Conservation (phyloP, 2,888 invertebrate species). For the Ochlodes sylvanus region DNA sequence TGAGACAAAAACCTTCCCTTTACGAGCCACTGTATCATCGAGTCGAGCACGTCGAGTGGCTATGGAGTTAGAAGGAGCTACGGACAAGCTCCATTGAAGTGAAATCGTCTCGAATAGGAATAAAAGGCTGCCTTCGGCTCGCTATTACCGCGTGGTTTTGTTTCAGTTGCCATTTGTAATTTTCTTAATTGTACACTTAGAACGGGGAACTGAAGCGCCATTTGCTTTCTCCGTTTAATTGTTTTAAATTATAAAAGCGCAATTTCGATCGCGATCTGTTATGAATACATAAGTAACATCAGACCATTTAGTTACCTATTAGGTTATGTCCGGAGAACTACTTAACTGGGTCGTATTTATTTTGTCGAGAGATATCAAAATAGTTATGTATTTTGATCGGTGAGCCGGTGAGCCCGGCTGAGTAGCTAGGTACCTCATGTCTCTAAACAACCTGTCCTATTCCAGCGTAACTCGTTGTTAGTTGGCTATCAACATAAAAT, state of each 20-base stretch:
- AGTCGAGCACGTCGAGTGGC: constrained; percentile 13
- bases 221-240: constrained; percentile 16
- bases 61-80: constrained; percentile 25
- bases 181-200: constrained; percentile 65
- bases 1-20: constrained; percentile 12
- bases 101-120: constrained; percentile 26
- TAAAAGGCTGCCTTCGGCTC: constrained; percentile 26
- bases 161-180: constrained; percentile 58
- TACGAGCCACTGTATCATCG: constrained; percentile 4
- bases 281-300: too few species aligned
- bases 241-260: background rate
- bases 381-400: too few species aligned
- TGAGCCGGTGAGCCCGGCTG: too few species aligned
- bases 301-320: too few species aligned
- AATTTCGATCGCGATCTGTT: background rate
- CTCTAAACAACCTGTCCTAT: too few species aligned
- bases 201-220: constrained; percentile 38
- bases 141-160: constrained; percentile 50
- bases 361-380: too few species aligned
- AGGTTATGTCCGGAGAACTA: too few species aligned
- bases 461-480: too few species aligned
- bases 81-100: constrained; percentile 25
- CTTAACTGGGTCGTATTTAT: too few species aligned
- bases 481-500: too few species aligned
- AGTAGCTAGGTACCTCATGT: too few species aligned